phyloP scores from a whole-genome alignment of 2,113 vertebrate genomes.

The Phylloscopus trochiloides region DNA sequence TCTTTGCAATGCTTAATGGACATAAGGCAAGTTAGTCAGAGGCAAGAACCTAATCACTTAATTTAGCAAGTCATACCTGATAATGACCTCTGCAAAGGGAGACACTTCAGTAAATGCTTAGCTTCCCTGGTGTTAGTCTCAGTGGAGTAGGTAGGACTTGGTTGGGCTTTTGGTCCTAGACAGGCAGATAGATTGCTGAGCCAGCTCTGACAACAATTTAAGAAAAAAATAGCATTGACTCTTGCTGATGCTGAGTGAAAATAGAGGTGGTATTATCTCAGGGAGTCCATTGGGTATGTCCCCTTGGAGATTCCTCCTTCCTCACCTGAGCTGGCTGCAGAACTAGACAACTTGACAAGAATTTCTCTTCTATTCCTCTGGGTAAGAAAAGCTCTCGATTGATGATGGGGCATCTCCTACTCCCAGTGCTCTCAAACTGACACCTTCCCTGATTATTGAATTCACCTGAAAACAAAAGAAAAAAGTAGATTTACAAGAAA shows the following conservation, averaged over 20 bases:
- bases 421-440: constrained; percentile 28
- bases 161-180: background rate
- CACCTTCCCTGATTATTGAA: constrained; percentile 18
- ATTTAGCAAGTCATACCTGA: background rate
- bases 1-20: background rate
- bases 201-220: background rate
- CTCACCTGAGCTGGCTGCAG: background rate
- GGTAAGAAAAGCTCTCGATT: background rate
- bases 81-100: background rate
- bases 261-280: background rate
- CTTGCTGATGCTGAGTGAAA: constrained; percentile 35
- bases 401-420: background rate
- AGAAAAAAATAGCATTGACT: background rate
- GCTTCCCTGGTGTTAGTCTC: background rate
- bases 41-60: background rate
- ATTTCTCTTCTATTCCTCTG: background rate
- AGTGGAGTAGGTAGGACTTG: background rate
- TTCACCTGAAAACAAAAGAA: constrained; percentile 53
- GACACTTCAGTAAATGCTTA: background rate
- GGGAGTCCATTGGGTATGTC: background rate
- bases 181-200: constrained; percentile 11
- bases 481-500: constrained; percentile 52
- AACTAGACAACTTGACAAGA: background rate
- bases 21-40: background rate
- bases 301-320: constrained; percentile 25